A percentile compares a stretch with the other conserved stretches of the same genome.
Evolutionary conservation across 2,888 invertebrate genomes (phyloP).

Genomic region (Nematopogon swammerdamellus): DNA sequence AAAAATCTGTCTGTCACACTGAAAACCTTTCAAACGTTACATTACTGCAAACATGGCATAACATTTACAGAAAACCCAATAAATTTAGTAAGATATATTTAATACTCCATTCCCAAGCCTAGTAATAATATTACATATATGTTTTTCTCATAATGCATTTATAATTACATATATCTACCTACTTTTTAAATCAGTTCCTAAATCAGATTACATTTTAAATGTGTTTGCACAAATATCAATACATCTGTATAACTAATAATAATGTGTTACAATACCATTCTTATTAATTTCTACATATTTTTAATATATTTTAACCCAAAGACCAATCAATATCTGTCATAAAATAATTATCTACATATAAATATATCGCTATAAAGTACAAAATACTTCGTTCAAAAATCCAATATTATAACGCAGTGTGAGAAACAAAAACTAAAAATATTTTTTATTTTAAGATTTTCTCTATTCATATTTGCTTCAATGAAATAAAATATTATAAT

Average conservation of each 20-base stretch:
- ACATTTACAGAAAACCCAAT: slow-evolving; percentile 34
- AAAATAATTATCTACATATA: not conserved
- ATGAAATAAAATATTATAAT: slow-evolving; percentile 30
- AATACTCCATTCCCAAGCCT: not conserved
- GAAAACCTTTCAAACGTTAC: not conserved
- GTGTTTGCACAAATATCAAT: too few species aligned
- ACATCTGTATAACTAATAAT: slow-evolving; percentile 8
- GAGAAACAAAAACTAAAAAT: slow-evolving; percentile 23
- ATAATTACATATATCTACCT: not conserved
- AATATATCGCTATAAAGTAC: not conserved
- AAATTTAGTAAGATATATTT: slow-evolving; percentile 51
- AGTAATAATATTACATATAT: not conserved
- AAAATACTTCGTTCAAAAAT: slow-evolving; percentile 12
- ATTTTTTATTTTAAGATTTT: slow-evolving; percentile 29
- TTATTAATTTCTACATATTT: slow-evolving; percentile 2
- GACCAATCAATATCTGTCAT: slow-evolving; percentile 2
- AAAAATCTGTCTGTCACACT: not conserved
- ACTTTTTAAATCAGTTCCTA: too few species aligned
- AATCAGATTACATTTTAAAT: too few species aligned
- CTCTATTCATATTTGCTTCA: slow-evolving; percentile 41
- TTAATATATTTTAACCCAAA: slow-evolving; percentile 2
- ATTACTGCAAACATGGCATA: not conserved
- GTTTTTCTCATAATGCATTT: not conserved
- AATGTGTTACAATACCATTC: slow-evolving; percentile 8
- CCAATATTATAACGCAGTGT: slow-evolving; percentile 28